Evolutionary conservation across 37 sponge, comb jelly and placozoan species (phyloP).

Genomic region (Halichondria panicea): DNA sequence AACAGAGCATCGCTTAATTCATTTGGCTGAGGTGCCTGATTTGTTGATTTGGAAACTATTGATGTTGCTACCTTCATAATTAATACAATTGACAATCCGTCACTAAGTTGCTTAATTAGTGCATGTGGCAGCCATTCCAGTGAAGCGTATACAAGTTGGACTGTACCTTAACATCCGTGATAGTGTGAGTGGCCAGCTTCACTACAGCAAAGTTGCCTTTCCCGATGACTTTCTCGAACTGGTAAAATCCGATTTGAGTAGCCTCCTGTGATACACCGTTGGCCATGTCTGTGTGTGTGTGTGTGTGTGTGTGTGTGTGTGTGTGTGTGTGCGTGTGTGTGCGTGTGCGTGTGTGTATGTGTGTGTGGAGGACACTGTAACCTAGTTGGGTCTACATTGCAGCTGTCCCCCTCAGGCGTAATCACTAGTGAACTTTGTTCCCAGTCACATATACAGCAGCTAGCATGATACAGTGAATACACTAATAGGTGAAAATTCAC

Average conservation of each 20-base stretch:
- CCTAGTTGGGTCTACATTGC: too few species aligned
- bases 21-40: too few species aligned
- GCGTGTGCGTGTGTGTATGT: conserved; percentile 25
- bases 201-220: conserved; percentile 97
- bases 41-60: too few species aligned
- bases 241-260: conserved; percentile 69
- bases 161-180: conserved; percentile 82
- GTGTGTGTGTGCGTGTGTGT: background rate
- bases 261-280: background rate
- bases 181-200: conserved; percentile 82
- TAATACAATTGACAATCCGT: too few species aligned
- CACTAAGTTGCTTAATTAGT: too few species aligned
- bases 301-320: conserved; percentile 30
- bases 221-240: conserved; percentile 84
- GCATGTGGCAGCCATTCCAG: background rate
- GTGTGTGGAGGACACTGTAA: conserved; percentile 3
- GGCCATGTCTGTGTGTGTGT: background rate
- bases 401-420: too few species aligned
- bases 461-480: too few species aligned
- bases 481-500: too few species aligned
- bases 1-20: too few species aligned
- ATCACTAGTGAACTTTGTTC: too few species aligned
- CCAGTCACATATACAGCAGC: too few species aligned
- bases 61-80: too few species aligned
- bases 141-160: background rate